Percentiles rank a stretch among this genome's conserved stretches.
These are phyloP conservation scores for Tichodroma muraria DNA, from an alignment of 2,113 vertebrate species.

Conservation along the genomic window DNA sequence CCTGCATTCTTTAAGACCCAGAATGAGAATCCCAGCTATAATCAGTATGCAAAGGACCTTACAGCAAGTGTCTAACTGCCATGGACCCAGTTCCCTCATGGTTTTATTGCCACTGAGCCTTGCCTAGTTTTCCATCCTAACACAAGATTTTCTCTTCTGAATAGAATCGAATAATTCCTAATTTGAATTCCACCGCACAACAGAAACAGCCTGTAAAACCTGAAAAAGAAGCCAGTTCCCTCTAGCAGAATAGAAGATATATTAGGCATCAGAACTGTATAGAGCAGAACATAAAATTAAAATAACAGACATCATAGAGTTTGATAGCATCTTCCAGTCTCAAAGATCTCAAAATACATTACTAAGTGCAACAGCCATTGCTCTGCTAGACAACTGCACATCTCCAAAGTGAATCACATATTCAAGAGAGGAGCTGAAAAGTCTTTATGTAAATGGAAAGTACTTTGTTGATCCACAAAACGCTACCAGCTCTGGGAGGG, in stretches of 20 bases:
- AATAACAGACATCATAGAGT: slow-evolving; percentile 49
- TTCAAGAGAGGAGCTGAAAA: slow-evolving; percentile 1
- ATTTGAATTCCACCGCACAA: slow-evolving; percentile 56
- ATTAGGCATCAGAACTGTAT: slow-evolving; percentile 31
- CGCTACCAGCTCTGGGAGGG: background rate
- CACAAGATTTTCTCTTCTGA: background rate
- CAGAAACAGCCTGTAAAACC: slow-evolving; percentile 43
- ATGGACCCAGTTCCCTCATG: background rate
- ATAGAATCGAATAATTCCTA: background rate
- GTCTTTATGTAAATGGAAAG: slow-evolving; percentile 16
- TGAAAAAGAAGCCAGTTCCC: slow-evolving; percentile 21
- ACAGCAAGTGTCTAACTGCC: background rate
- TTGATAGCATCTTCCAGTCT: slow-evolving; percentile 44
- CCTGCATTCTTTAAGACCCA: background rate
- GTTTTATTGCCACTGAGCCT: background rate
- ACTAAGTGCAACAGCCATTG: background rate
- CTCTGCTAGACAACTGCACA: background rate
- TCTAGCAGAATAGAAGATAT: slow-evolving; percentile 48
- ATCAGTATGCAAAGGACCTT: background rate
- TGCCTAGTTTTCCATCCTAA: background rate
- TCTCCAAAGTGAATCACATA: background rate
- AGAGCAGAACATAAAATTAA: slow-evolving; percentile 57
- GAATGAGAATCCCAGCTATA: background rate
- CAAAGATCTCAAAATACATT: slow-evolving; percentile 35
- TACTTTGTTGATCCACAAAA: slow-evolving; percentile 5